Evolutionary conservation across 2,888 invertebrate species (phyloP).

Genomic region (Polietes domitor): DNA sequence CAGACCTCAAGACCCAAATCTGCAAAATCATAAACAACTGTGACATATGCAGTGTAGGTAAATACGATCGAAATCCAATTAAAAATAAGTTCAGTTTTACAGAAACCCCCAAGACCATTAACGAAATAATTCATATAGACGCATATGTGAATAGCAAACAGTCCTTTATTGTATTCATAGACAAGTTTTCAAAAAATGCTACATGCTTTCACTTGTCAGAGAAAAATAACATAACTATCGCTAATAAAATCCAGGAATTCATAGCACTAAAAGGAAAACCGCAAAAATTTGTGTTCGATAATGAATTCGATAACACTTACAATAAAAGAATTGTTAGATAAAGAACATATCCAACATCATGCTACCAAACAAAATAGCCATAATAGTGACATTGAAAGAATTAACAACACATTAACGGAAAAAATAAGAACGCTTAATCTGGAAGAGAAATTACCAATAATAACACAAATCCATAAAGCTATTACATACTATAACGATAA

Average conservation of each 20-base stretch:
- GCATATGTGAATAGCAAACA: slow-evolving; percentile 21
- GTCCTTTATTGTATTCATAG: slow-evolving; percentile 45
- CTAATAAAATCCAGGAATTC: slow-evolving; percentile 11
- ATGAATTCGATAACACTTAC: slow-evolving; percentile 40
- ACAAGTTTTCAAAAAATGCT: background rate
- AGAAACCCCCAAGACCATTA: background rate
- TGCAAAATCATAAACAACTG: slow-evolving; percentile 21
- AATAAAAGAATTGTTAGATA: slow-evolving; percentile 43
- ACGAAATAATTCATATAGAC: slow-evolving; percentile 9
- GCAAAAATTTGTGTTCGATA: slow-evolving; percentile 54
- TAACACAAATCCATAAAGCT: slow-evolving; percentile 60
- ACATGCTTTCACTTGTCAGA: background rate
- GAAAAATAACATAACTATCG: slow-evolving; percentile 19
- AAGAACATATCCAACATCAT: slow-evolving; percentile 33
- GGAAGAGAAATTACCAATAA: slow-evolving; percentile 44
- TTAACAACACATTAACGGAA: slow-evolving; percentile 58
- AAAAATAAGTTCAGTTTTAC: slow-evolving; percentile 18
- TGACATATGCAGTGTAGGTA: slow-evolving; percentile 34
- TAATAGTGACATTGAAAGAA: slow-evolving; percentile 45
- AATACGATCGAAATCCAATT: slow-evolving; percentile 44
- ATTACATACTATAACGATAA: slow-evolving; percentile 54
- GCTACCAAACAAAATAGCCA: slow-evolving; percentile 47
- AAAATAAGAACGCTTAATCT: slow-evolving; percentile 54
- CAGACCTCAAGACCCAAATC: background rate
- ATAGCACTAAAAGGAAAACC: slow-evolving; percentile 36